A percentile compares a stretch with the other conserved stretches of the same genome.
Evolutionary conservation across 1,140 invertebrate genomes (phyloP).

Genomic region (Leucophenga varia): DNA sequence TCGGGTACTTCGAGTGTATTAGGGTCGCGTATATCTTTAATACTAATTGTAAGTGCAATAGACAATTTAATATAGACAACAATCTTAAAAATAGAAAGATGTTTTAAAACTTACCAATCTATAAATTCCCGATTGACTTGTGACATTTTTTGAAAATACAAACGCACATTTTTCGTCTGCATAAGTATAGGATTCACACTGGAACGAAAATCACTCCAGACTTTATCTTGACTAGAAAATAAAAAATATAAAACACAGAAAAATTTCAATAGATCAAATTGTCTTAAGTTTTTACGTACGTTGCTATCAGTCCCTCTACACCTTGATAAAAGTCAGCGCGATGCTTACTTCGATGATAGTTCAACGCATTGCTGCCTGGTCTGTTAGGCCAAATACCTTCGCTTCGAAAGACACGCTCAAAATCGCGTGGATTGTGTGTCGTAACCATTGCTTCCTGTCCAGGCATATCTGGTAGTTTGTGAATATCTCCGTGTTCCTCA

Average conservation of each 20-base stretch:
- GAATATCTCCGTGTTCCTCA: slow-evolving; percentile 12
- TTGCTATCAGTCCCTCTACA: slow-evolving; percentile 5
- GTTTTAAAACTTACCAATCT: slow-evolving; percentile 22
- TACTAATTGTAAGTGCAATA: slow-evolving; percentile 11
- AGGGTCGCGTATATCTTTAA: slow-evolving; percentile 52
- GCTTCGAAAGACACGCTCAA: slow-evolving; percentile 19
- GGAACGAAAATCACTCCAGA: slow-evolving; percentile 34
- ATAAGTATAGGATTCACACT: slow-evolving; percentile 43
- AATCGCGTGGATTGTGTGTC: slow-evolving; percentile 15
- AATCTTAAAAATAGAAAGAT: not conserved
- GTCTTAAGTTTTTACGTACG: slow-evolving; percentile 7
- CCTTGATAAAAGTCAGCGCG: slow-evolving; percentile 16
- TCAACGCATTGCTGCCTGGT: slow-evolving; percentile 6
- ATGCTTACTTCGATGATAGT: slow-evolving; percentile 16
- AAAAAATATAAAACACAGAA: too few species aligned
- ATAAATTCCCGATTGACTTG: slow-evolving; percentile 43
- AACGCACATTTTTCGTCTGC: slow-evolving; percentile 37
- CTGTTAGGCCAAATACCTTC: slow-evolving; percentile 10
- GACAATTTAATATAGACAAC: not conserved
- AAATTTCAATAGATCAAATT: not conserved
- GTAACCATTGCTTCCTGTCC: slow-evolving; percentile 3
- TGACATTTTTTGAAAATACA: slow-evolving; percentile 41
- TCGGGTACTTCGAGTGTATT: slow-evolving; percentile 60
- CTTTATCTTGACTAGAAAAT: slow-evolving; percentile 27
- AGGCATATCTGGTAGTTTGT: slow-evolving; percentile 6